These are phyloP conservation scores for Podilymbus podiceps DNA, from an alignment of 2,113 vertebrate genomes.

Conservation along the genomic window DNA sequence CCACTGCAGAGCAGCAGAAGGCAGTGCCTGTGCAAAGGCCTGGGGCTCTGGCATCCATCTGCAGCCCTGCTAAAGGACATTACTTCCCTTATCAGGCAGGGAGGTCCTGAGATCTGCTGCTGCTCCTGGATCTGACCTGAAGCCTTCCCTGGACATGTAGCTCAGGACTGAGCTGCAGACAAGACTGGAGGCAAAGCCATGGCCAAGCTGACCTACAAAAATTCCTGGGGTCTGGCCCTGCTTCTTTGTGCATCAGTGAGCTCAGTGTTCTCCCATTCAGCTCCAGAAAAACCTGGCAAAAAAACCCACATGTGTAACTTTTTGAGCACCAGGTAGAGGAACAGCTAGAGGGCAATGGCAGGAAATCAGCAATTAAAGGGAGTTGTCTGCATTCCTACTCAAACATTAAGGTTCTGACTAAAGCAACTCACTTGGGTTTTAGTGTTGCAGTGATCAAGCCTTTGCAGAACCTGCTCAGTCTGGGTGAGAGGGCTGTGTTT, in stretches of 20 bases:
- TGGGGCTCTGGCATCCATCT: not conserved
- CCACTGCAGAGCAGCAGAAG: not conserved
- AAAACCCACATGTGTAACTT: not conserved
- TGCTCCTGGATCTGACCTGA: not conserved
- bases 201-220: not conserved
- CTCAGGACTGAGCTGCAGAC: not conserved
- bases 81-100: not conserved
- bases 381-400: not conserved
- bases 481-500: not conserved
- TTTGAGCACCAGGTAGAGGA: not conserved
- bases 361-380: not conserved
- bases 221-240: not conserved
- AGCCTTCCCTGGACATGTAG: not conserved
- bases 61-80: not conserved
- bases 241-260: not conserved
- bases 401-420: not conserved
- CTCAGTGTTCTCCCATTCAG: not conserved
- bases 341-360: not conserved
- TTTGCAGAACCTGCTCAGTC: not conserved
- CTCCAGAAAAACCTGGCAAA: not conserved
- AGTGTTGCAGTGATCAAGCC: not conserved
- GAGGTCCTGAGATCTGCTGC: not conserved
- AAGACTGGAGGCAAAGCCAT: not conserved
- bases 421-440: not conserved
- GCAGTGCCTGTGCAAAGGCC: not conserved